Percentiles rank a stretch among this genome's conserved stretches.
These are phyloP conservation scores for Aporophyla nigra DNA, from an alignment of 2,888 invertebrate species.

Conservation along the genomic window DNA sequence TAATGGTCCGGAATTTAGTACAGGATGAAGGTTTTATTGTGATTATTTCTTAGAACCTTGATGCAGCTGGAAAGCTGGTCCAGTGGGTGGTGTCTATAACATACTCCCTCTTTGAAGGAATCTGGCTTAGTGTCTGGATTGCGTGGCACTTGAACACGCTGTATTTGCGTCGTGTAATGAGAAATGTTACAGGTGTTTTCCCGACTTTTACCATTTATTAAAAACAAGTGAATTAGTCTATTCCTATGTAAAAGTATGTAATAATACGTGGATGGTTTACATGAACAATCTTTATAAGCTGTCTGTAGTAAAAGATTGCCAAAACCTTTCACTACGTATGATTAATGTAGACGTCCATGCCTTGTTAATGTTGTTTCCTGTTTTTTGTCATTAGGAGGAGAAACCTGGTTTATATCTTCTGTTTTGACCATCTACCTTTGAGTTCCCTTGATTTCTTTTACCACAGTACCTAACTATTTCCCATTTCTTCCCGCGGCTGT, in stretches of 20 bases:
- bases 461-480: background rate
- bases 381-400: background rate
- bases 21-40: constrained; percentile 48
- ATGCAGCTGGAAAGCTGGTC: constrained; percentile 20
- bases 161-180: background rate
- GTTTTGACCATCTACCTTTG: background rate
- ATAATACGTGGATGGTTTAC: too few relatives aligned
- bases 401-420: background rate
- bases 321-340: too few relatives aligned
- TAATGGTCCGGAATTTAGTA: constrained; percentile 46
- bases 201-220: background rate
- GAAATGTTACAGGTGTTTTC: background rate
- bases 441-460: background rate
- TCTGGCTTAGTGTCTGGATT: background rate
- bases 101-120: background rate
- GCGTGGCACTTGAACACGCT: background rate
- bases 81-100: constrained; percentile 12
- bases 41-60: constrained; percentile 48
- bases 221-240: background rate
- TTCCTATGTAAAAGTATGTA: background rate
- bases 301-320: background rate
- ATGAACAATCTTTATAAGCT: background rate
- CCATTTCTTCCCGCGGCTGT: too few relatives aligned
- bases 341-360: background rate
- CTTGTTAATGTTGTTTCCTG: background rate